These are phyloP conservation scores for Amaurobius ferox DNA, from an alignment of 2,888 invertebrate genomes.

Conservation along the genomic window DNA sequence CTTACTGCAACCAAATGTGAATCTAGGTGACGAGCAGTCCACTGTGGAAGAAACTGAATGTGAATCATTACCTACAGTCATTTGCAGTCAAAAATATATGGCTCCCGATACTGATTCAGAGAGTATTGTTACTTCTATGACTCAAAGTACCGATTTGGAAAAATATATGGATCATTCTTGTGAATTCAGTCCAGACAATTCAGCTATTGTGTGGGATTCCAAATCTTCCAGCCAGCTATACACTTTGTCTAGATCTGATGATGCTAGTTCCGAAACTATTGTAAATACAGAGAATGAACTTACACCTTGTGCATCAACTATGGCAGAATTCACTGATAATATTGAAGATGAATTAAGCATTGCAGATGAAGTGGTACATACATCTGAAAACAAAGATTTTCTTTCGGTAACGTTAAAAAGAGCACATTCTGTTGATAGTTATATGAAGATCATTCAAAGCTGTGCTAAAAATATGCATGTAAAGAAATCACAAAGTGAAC, in stretches of 20 bases:
- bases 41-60: constrained; percentile 38
- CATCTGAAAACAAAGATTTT: background rate
- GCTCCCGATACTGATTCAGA: constrained; percentile 52
- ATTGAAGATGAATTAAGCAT: constrained; percentile 5
- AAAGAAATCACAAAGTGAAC: constrained; percentile 51
- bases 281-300: constrained; percentile 60
- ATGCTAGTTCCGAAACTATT: constrained; percentile 54
- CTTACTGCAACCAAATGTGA: background rate
- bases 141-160: constrained; percentile 67
- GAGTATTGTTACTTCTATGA: constrained; percentile 46
- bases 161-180: constrained; percentile 58
- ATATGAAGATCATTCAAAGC: constrained; percentile 34
- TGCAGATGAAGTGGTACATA: background rate
- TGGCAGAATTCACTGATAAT: constrained; percentile 30
- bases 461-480: constrained; percentile 14
- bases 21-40: constrained; percentile 20
- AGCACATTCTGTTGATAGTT: constrained; percentile 60
- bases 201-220: background rate
- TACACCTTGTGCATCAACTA: constrained; percentile 57
- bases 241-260: constrained; percentile 32
- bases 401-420: background rate
- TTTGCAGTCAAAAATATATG: constrained; percentile 19
- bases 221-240: constrained; percentile 34
- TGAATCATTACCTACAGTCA: constrained; percentile 47
- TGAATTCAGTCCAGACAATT: constrained; percentile 48